Evolutionary conservation across 92 coral and sea anemone genomes (phyloP).

Genomic region (Isaurus tuberculatus): DNA sequence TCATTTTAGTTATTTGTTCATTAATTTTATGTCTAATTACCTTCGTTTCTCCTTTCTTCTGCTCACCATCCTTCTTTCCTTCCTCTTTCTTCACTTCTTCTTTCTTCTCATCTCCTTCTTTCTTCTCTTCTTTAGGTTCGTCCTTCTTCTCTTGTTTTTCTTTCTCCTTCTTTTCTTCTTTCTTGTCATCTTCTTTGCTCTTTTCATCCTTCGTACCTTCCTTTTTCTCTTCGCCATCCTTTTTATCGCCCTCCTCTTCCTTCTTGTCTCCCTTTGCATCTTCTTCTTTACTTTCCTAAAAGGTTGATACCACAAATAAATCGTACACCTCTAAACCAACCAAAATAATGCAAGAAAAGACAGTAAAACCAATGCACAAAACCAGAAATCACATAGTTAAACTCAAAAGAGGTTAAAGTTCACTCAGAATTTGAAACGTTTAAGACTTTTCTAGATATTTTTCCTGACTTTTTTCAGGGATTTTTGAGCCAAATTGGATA

Average conservation of each 20-base stretch:
- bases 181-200: slow-evolving; percentile 2
- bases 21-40: background rate
- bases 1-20: background rate
- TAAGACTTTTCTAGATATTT: too few species aligned
- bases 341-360: too few species aligned
- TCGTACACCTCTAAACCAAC: background rate
- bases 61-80: slow-evolving; percentile 26
- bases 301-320: background rate
- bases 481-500: too few species aligned
- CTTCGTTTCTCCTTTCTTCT: slow-evolving; percentile 12
- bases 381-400: too few species aligned
- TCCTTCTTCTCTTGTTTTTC: slow-evolving; percentile 21
- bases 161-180: slow-evolving; percentile 44
- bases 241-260: slow-evolving; percentile 54
- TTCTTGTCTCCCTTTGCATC: slow-evolving; percentile 54
- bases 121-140: slow-evolving; percentile 50
- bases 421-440: too few species aligned
- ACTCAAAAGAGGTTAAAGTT: too few species aligned
- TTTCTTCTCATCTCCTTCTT: slow-evolving; percentile 56
- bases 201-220: slow-evolving; percentile 19
- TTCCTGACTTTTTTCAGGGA: too few species aligned
- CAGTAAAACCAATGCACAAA: too few species aligned
- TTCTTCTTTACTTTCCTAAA: slow-evolving; percentile 50
- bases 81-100: slow-evolving; percentile 50
- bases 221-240: too few species aligned